These are phyloP conservation scores for Camponotus vicinus DNA, from an alignment of 1,140 invertebrate genomes.

Conservation along the genomic window DNA sequence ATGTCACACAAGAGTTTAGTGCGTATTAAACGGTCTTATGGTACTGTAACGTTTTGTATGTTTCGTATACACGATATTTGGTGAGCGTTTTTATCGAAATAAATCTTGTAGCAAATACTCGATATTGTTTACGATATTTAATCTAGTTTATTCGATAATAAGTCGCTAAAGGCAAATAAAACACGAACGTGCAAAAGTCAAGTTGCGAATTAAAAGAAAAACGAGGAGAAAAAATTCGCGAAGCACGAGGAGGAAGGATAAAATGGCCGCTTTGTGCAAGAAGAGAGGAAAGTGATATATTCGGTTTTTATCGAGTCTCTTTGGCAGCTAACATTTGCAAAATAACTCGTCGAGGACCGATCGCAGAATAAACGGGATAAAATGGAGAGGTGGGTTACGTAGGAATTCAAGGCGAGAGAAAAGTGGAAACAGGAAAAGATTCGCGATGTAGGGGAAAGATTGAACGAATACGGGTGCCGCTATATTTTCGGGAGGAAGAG, in stretches of 20 bases:
- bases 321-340: not conserved
- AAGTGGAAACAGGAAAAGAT: constrained; percentile 73
- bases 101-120: constrained; percentile 28
- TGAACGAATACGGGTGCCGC: not conserved
- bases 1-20: not conserved
- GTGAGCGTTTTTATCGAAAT: not conserved
- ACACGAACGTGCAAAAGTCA: not conserved
- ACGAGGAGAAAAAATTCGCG: constrained; percentile 25
- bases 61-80: constrained; percentile 6
- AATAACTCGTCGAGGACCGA: constrained; percentile 10
- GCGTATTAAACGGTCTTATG: not conserved
- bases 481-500: constrained; percentile 6
- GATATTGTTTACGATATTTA: constrained; percentile 35
- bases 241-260: not conserved
- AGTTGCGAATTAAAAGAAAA: constrained; percentile 29
- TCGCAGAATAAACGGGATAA: constrained; percentile 35
- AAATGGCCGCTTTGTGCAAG: not conserved
- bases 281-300: constrained; percentile 14
- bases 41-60: not conserved
- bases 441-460: constrained; percentile 2
- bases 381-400: not conserved
- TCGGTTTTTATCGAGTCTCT: constrained; percentile 42
- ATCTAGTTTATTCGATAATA: constrained; percentile 19
- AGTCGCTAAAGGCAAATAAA: constrained; percentile 15
- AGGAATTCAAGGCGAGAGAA: constrained; percentile 45